Evolutionary conservation across 2,888 invertebrate species (phyloP).

Genomic region (Agrenia bidenticulata): DNA sequence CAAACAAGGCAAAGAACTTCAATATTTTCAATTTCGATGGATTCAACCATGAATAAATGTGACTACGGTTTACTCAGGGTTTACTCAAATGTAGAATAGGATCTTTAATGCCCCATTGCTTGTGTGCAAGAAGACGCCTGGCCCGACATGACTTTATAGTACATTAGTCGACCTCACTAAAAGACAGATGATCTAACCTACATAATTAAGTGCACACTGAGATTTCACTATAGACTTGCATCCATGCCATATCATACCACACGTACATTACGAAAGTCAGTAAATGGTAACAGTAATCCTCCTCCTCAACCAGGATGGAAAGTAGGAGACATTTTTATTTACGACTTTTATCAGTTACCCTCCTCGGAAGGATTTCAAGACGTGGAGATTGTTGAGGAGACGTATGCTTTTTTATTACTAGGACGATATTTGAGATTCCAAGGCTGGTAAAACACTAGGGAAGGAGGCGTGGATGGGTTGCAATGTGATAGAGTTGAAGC

Average conservation of each 20-base stretch:
- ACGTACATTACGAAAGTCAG: too few species aligned
- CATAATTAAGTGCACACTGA: background rate
- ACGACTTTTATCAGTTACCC: constrained; percentile 22
- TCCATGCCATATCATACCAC: background rate
- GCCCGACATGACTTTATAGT: too few species aligned
- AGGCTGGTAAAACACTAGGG: constrained; percentile 5
- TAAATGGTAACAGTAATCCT: background rate
- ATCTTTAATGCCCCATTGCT: too few species aligned
- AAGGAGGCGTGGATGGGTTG: background rate
- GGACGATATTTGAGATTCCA: constrained; percentile 16
- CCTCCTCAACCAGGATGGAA: constrained; percentile 8
- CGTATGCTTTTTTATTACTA: constrained; percentile 21
- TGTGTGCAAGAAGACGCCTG: too few species aligned
- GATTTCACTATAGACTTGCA: background rate
- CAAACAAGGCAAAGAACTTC: too few species aligned
- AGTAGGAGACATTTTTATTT: constrained; percentile 18
- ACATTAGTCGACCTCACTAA: too few species aligned
- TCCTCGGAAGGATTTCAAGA: constrained; percentile 1
- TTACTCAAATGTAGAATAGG: too few species aligned
- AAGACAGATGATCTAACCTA: too few species aligned
- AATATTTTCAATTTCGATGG: too few species aligned
- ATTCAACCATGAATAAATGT: too few species aligned
- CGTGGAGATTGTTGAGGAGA: constrained; percentile 10
- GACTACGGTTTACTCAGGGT: too few species aligned
- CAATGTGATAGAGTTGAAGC: background rate